phyloP scores from a whole-genome alignment of 1,140 invertebrate species.

The Drosophila setifemur region DNA sequence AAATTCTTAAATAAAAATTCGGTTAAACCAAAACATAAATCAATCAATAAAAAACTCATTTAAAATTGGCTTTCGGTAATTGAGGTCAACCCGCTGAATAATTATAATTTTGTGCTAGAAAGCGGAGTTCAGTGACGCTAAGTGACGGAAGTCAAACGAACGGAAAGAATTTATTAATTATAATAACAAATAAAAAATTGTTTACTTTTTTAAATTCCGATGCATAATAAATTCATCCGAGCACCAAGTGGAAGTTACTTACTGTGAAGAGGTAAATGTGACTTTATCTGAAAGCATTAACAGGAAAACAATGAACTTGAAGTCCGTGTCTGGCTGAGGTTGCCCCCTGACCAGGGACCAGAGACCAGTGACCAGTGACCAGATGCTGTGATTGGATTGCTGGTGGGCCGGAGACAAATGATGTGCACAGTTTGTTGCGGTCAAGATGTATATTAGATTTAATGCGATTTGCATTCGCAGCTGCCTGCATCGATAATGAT shows the following conservation, averaged over 20 bases:
- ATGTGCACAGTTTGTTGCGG: conserved; percentile 67
- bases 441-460: conserved; percentile 72
- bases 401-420: conserved; percentile 27
- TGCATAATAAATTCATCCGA: conserved; percentile 8
- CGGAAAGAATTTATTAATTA: background rate
- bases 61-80: too few species aligned
- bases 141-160: background rate
- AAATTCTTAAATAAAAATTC: too few species aligned
- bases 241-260: conserved; percentile 4
- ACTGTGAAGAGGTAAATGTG: conserved; percentile 13
- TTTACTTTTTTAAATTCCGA: background rate
- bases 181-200: background rate
- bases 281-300: conserved; percentile 14
- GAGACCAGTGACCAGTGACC: too few species aligned
- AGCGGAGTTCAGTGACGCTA: too few species aligned
- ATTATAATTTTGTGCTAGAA: too few species aligned
- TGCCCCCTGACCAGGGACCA: conserved; percentile 4
- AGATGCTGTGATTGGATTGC: background rate
- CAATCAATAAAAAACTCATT: too few species aligned
- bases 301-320: conserved; percentile 28
- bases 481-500: conserved; percentile 57
- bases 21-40: too few species aligned
- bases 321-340: conserved; percentile 10
- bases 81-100: too few species aligned
- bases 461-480: conserved; percentile 71